Base-by-base conservation (phyloP, 2,888 invertebrate species). In the Sericinus montela region DNA sequence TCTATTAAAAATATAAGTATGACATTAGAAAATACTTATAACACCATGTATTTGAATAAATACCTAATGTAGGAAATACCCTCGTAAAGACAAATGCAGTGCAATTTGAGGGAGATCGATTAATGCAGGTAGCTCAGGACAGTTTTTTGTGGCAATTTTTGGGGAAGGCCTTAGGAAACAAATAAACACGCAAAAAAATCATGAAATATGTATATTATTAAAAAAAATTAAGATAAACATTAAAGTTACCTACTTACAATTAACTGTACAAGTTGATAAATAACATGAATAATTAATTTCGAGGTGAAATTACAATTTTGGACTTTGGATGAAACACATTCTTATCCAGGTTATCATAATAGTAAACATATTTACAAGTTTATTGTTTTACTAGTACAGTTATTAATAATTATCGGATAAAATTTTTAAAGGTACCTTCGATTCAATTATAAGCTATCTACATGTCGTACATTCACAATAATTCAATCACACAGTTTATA, bases 241-340 rank as follows among this genome's bases (percentile, higher is more conserved):
- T 78, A 81, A 63, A 75, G 70, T 77, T 61, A 80, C 74, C 79
- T 85, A 85, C 82, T 85, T 85, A 85, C 62, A 80, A 82, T 82
- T 84, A 85, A 67, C 81, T 87, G 87, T 87, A 87, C 85, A 86
- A 63, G 63, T 72, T 72, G 74, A 84, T 80, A 81, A 84, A 85
- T 82, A 81, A 78, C 67, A 72, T 69, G 65, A 77, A 75, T 69
- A 58, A 65, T 61, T 54, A 69, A 69, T 78, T 80, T 80, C 64
- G 72, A 77, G 65, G 67, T 71, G 66, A 75, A 66, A 56, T 61
- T 63, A 61, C 67, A 73, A 69, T 69, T 71, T 75, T 76, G 79
- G 80, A 82, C 79, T 77, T 80, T 72, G 69, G 70, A 77, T 73
- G 65, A 62, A 59, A 63, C 65, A 62, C 45, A 45, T 41, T 45